Evolutionary conservation across 2,113 vertebrate species (phyloP).

Genomic region (Nycticebus coucang): DNA sequence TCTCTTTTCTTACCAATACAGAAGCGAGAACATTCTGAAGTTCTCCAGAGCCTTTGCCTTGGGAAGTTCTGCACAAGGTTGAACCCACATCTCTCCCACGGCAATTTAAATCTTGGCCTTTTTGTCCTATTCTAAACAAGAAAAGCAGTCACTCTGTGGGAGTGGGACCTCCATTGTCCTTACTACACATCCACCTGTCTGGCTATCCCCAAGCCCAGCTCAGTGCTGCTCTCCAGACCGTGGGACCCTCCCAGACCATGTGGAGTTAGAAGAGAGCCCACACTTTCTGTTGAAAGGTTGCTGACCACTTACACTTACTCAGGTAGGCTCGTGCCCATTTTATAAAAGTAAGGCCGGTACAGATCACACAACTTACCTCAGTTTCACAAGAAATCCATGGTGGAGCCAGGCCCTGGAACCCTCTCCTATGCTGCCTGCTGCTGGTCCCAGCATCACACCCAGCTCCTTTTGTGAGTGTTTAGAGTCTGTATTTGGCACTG

Average conservation of each 20-base stretch:
- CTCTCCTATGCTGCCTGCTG: background rate
- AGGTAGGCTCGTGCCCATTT: background rate
- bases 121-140: background rate
- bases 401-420: background rate
- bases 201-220: background rate
- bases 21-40: background rate
- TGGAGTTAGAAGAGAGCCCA: accelerated
- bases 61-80: background rate
- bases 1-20: background rate
- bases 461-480: background rate
- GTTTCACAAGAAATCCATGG: too few relatives aligned
- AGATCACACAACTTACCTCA: too few relatives aligned
- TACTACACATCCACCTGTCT: accelerated
- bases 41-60: background rate
- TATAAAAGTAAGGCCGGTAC: background rate
- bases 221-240: background rate
- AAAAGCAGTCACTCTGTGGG: accelerated
- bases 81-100: background rate
- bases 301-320: background rate
- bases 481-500: background rate
- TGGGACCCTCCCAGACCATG: background rate
- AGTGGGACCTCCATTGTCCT: background rate
- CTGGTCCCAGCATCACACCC: background rate
- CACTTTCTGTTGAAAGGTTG: background rate
- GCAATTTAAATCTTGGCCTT: background rate